Base-by-base conservation (phyloP, 2,113 vertebrate genomes). In the Tachycineta bicolor region DNA sequence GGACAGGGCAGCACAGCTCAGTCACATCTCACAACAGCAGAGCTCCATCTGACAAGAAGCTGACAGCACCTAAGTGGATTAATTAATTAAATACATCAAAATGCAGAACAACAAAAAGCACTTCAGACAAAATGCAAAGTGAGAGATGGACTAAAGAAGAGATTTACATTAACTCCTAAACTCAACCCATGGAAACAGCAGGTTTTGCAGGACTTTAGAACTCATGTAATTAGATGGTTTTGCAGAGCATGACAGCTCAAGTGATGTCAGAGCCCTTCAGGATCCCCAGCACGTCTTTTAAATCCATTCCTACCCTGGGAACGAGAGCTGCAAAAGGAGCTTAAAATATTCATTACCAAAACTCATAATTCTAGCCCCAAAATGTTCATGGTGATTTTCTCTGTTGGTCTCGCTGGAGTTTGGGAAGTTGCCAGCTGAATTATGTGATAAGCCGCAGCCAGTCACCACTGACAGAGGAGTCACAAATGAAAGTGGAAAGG, bases 281-380 rank as follows among this genome's bases (percentile, higher is more conserved):
- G 60, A 43, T 46, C 63, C 69, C 68, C 75, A 19, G 17, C 55
- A 47, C 69, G 50, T 67, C 70, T 65, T 71, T 86, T 88, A 91
- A 93, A 94, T 93, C 55, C 59, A 17, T 50, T 82, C 63, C 75
- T 65, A 23, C 90, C 44, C 73, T 52, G 76, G 82, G 63, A 96
- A 70, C 3, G 11, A 94, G 59, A 5, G 18, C 63, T 95, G 44
- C 55, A 85, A 83, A 85, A 86, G 69, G 24, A 93, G 89, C 78
- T 93, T 92, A 95, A 91, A 95, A 95, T 92, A 93, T 60, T 93
- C 78, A 60, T 90, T 90, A 89, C 62, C 83, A 92, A 94, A 97
- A 77, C 37, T 59, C 84, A 41, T 91, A 44, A 44, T 89, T 78
- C 47, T 46, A 77, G 50, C 76, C 69, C 65, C 4, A 12, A 75